phyloP scores from a whole-genome alignment of 1,140 invertebrate species.

The Campoletis sonorensis region DNA sequence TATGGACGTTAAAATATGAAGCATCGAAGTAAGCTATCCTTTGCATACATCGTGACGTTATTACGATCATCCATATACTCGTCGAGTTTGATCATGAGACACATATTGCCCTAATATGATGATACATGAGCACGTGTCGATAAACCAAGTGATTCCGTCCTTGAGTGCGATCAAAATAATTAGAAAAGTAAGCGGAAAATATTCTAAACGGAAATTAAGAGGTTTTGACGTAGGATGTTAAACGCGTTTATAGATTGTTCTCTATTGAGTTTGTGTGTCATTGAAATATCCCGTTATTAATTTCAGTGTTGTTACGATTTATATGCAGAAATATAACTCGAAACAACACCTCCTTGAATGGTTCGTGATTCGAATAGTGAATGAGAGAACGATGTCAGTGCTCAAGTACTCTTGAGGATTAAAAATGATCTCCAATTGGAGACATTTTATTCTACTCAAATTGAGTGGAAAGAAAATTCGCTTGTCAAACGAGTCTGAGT shows the following conservation, averaged over 20 bases:
- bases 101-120: neutral
- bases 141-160: neutral
- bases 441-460: too few species aligned
- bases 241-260: neutral
- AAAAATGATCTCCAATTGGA: too few species aligned
- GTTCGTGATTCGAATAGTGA: too few species aligned
- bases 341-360: too few species aligned
- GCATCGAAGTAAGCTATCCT: neutral
- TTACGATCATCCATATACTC: neutral
- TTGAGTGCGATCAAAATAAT: neutral
- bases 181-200: neutral
- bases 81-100: neutral
- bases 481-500: too few species aligned
- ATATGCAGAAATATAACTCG: neutral
- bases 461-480: too few species aligned
- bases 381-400: too few species aligned
- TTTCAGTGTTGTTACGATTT: neutral
- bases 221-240: neutral
- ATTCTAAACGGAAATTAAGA: neutral
- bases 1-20: constrained; percentile 34
- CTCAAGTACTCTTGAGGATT: too few species aligned
- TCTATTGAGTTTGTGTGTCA: neutral
- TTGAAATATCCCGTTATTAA: neutral
- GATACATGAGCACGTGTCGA: neutral
- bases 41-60: neutral